Conservation (phyloP, 2,888 invertebrate genomes). For the Taphrorychus bicolor region DNA sequence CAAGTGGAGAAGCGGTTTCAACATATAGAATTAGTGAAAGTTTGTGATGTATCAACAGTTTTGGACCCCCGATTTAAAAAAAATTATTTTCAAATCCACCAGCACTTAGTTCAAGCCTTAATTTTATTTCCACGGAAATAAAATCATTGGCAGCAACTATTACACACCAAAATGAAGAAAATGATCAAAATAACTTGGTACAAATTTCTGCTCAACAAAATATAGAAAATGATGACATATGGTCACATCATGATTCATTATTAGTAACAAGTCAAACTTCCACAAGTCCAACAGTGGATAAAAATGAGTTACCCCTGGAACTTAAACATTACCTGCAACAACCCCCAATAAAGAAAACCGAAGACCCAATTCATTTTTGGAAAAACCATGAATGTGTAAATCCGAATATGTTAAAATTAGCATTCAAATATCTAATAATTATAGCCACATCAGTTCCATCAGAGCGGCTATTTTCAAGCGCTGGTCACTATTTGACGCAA, state of each 20-base stretch:
- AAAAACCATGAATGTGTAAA: background rate
- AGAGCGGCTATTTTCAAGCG: background rate
- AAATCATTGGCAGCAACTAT: background rate
- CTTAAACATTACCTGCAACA: background rate
- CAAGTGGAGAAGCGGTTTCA: slow-evolving; percentile 4
- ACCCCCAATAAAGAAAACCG: background rate
- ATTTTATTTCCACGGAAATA: background rate
- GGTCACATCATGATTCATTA: background rate
- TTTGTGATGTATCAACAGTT: background rate
- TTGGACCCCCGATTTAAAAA: slow-evolving; percentile 6
- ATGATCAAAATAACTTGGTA: no score
- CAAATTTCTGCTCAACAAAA: no score
- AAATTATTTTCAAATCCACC: background rate
- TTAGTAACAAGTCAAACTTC: background rate
- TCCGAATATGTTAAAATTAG: background rate
- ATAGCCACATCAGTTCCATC: background rate
- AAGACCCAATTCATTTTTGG: background rate
- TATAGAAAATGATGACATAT: background rate
- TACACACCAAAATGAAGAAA: no score
- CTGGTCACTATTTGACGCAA: background rate
- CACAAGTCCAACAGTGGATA: background rate
- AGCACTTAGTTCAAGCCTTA: background rate
- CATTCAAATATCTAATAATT: background rate
- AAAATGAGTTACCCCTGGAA: background rate
- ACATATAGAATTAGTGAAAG: background rate